phyloP scores from a whole-genome alignment of 2,113 vertebrate genomes.

The Chamaea fasciata region DNA sequence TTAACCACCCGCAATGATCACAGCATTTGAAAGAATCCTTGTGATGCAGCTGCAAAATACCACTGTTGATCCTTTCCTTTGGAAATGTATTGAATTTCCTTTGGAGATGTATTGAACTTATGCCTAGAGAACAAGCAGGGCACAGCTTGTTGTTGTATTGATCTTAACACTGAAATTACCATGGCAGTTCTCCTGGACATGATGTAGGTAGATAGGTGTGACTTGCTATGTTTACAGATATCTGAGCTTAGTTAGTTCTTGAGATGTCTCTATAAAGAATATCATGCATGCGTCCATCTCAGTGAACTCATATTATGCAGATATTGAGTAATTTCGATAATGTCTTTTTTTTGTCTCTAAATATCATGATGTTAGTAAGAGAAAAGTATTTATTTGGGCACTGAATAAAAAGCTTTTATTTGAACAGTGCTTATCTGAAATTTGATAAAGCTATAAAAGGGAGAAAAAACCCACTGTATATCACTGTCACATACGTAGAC shows the following conservation, averaged over 20 bases:
- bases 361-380: neutral
- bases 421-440: neutral
- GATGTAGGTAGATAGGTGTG: neutral
- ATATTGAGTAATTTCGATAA: neutral
- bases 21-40: neutral
- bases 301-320: neutral
- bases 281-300: neutral
- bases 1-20: neutral
- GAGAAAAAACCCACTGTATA: neutral
- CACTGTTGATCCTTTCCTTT: neutral
- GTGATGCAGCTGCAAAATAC: neutral
- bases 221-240: neutral
- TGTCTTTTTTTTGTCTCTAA: neutral
- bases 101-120: neutral
- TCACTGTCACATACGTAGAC: neutral
- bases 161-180: neutral
- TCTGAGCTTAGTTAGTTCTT: neutral
- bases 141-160: neutral
- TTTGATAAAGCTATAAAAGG: neutral
- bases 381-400: neutral
- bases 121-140: neutral
- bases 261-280: neutral
- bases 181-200: neutral
- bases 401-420: neutral
- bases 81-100: neutral